phyloP scores from a whole-genome alignment of 2,113 vertebrate genomes.

The Eleginops maclovinus region DNA sequence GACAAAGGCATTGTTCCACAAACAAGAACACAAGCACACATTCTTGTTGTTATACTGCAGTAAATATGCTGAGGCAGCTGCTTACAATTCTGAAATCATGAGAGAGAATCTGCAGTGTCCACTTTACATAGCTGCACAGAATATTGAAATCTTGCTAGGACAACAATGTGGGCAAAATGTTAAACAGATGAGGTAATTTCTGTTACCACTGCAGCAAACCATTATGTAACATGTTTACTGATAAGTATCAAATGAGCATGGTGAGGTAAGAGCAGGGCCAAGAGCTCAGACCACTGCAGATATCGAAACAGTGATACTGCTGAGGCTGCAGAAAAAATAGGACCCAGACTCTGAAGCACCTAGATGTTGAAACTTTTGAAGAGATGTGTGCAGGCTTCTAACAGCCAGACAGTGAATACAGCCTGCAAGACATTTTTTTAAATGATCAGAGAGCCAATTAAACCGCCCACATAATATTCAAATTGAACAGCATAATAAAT shows the following conservation, averaged over 20 bases:
- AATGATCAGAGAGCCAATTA: background rate
- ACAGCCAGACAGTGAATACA: background rate
- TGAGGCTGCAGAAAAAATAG: slow-evolving; percentile 60
- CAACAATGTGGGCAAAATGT: background rate
- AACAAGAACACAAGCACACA: slow-evolving; percentile 15
- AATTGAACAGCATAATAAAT: background rate
- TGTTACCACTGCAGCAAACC: background rate
- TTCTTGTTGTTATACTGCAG: slow-evolving; percentile 38
- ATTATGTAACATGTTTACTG: background rate
- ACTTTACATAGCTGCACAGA: slow-evolving; percentile 25
- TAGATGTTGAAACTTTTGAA: slow-evolving; percentile 26
- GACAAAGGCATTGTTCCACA: slow-evolving; percentile 11
- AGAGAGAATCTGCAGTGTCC: slow-evolving; percentile 61
- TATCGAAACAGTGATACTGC: slow-evolving; percentile 47
- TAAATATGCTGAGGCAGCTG: slow-evolving; percentile 56
- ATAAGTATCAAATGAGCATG: slow-evolving; percentile 10
- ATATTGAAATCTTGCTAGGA: slow-evolving; percentile 17
- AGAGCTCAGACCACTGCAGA: slow-evolving; percentile 47
- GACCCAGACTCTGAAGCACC: slow-evolving; percentile 17
- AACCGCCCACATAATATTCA: background rate
- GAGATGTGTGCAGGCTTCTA: slow-evolving; percentile 8
- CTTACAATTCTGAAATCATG: slow-evolving; percentile 34
- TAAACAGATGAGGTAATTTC: slow-evolving; percentile 11
- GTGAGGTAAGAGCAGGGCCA: slow-evolving; percentile 18
- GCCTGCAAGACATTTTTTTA: background rate